A percentile compares a stretch with the other conserved stretches of the same genome.
phyloP scores from a whole-genome alignment of 1,140 invertebrate species.

The Heliconius nattereri region DNA sequence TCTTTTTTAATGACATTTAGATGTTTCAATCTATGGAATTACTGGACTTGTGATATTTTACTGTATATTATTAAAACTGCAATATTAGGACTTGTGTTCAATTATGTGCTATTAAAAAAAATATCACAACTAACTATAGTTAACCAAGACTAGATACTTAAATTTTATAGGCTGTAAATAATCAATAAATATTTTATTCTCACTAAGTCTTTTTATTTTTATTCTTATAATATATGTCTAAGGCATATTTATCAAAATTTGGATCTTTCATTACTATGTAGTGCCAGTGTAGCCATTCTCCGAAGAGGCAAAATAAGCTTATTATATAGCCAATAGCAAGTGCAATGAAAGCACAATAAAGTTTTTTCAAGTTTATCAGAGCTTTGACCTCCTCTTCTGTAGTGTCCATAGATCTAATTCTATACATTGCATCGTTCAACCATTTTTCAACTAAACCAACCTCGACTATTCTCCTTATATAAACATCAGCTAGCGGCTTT shows the following conservation, averaged over 20 bases:
- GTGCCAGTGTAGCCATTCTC: conserved; percentile 86
- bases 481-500: conserved; percentile 85
- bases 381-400: conserved; percentile 83
- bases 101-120: background rate
- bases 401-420: conserved; percentile 66
- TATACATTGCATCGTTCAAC: conserved; percentile 87
- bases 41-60: no score
- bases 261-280: conserved; percentile 85
- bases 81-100: background rate
- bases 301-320: conserved; percentile 81
- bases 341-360: conserved; percentile 88
- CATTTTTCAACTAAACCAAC: conserved; percentile 89
- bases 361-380: conserved; percentile 87
- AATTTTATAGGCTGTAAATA: conserved; percentile 21
- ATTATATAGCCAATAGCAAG: conserved; percentile 85
- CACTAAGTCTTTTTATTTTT: conserved; percentile 61
- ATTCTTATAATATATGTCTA: conserved; percentile 80
- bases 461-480: conserved; percentile 86
- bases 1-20: no score
- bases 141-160: background rate
- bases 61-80: background rate
- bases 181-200: conserved; percentile 24
- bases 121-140: background rate
- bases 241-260: conserved; percentile 86
- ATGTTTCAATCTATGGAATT: no score